phyloP scores from a whole-genome alignment of 2,888 invertebrate genomes.

The Homarus gammarus region DNA sequence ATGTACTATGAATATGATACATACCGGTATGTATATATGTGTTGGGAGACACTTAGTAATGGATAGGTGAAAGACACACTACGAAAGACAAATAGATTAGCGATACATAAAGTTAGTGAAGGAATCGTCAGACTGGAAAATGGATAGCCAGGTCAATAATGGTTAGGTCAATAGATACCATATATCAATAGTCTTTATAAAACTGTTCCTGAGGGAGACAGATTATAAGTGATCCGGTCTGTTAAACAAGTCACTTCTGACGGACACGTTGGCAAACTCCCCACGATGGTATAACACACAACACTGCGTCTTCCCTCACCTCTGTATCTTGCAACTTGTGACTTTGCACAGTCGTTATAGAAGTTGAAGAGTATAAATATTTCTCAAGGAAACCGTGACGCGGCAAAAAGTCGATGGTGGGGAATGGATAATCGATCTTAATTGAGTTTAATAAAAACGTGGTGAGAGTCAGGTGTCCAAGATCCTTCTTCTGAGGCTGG shows the following conservation, averaged over 20 bases:
- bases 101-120: neutral
- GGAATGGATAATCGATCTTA: slow-evolving; percentile 25
- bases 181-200: neutral
- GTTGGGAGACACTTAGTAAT: neutral
- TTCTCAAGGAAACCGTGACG: slow-evolving; percentile 29
- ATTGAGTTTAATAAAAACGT: neutral
- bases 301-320: slow-evolving; percentile 38
- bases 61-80: neutral
- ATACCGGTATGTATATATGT: too few species aligned
- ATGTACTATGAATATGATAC: too few species aligned
- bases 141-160: neutral
- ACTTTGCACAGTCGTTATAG: slow-evolving; percentile 6
- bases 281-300: neutral
- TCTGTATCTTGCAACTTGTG: neutral
- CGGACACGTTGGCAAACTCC: neutral
- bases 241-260: neutral
- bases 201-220: neutral
- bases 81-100: slow-evolving; percentile 8
- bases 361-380: slow-evolving; percentile 21
- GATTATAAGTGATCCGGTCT: neutral
- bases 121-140: neutral
- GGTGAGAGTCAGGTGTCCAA: too few species aligned
- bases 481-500: too few species aligned
- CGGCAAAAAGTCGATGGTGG: neutral
- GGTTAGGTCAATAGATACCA: neutral